Evolutionary conservation across 1,140 invertebrate genomes (phyloP).

Genomic region (Nasonia vitripennis): DNA sequence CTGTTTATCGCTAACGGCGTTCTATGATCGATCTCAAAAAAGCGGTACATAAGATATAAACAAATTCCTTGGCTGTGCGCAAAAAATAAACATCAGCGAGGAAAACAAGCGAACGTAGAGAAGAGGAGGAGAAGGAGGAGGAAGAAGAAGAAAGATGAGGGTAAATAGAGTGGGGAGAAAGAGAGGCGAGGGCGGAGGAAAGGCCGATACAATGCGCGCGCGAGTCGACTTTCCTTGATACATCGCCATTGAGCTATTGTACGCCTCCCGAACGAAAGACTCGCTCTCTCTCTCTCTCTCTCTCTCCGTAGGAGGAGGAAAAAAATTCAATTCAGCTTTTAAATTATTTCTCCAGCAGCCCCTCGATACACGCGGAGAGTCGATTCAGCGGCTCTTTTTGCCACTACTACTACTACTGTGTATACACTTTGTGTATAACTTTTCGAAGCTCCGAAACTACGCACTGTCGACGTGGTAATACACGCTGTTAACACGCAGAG

Average conservation of each 20-base stretch:
- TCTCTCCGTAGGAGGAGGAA: slow-evolving; percentile 61
- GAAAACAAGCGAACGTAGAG: slow-evolving; percentile 24
- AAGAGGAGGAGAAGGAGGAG: background rate
- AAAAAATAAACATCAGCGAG: background rate
- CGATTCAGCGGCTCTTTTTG: background rate
- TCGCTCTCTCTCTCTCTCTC: slow-evolving; percentile 25
- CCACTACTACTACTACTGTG: background rate
- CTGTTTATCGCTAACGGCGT: slow-evolving; percentile 34
- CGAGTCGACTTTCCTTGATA: slow-evolving; percentile 76
- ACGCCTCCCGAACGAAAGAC: slow-evolving; percentile 74
- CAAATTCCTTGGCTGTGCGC: background rate
- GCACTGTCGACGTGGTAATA: no score
- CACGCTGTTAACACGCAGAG: background rate
- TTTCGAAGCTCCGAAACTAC: no score
- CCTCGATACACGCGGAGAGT: slow-evolving; percentile 48
- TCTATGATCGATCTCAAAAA: slow-evolving; percentile 25
- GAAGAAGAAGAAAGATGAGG: slow-evolving; percentile 1
- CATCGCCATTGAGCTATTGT: slow-evolving; percentile 76
- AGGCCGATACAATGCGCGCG: slow-evolving; percentile 74
- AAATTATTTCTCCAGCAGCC: slow-evolving; percentile 71
- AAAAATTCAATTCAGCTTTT: slow-evolving; percentile 77
- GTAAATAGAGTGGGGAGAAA: slow-evolving; percentile 23
- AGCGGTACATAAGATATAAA: background rate
- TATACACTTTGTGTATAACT: background rate
- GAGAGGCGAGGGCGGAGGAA: slow-evolving; percentile 66